Percentiles rank a stretch among this genome's conserved stretches.
Conservation (phyloP, 2,888 invertebrate species). For the Anticlea derivata region DNA sequence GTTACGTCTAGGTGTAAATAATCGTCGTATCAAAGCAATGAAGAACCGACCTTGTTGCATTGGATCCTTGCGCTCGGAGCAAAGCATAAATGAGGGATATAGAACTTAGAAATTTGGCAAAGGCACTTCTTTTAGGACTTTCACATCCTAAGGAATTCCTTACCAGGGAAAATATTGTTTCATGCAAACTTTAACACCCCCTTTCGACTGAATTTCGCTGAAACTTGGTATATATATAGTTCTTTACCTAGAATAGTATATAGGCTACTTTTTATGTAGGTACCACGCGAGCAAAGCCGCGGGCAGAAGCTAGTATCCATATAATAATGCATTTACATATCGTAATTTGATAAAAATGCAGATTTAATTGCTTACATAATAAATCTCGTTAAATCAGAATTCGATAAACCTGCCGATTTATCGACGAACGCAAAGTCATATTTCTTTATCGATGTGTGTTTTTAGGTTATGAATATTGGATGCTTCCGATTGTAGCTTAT, state of each 20-base stretch:
- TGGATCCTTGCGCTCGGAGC: constrained; percentile 94
- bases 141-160: no score
- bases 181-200: no score
- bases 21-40: constrained; percentile 60
- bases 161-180: no score
- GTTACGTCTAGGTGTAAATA: no score
- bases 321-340: neutral
- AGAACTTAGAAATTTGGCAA: no score
- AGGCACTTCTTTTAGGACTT: no score
- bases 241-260: no score
- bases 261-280: no score
- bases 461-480: constrained; percentile 48
- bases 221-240: no score
- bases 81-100: constrained; percentile 90
- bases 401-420: constrained; percentile 38
- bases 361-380: constrained; percentile 20
- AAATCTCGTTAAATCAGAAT: constrained; percentile 20
- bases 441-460: constrained; percentile 61
- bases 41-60: constrained; percentile 87
- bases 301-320: no score
- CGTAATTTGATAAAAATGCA: neutral
- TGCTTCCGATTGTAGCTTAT: constrained; percentile 3
- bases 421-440: constrained; percentile 51
- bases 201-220: no score
- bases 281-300: no score